Evolutionary conservation across 2,113 vertebrate genomes (phyloP).

Genomic region (Macroglossus sobrinus): DNA sequence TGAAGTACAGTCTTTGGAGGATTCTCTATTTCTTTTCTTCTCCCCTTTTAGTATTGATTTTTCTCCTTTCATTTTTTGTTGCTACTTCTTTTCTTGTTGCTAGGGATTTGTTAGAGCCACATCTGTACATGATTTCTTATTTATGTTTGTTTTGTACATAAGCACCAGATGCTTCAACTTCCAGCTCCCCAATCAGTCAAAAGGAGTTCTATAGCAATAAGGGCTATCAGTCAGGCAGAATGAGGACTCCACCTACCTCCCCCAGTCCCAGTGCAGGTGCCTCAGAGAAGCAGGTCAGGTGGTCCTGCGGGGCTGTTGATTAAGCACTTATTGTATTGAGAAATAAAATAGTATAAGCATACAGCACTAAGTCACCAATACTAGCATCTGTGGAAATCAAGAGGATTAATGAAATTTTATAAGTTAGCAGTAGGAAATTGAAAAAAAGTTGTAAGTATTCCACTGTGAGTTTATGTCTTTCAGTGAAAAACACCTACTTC

Average conservation of each 20-base stretch:
- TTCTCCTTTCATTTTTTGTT: conserved; percentile 36
- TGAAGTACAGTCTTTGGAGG: conserved; percentile 13
- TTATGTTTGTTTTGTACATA: conserved; percentile 71
- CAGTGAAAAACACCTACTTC: neutral
- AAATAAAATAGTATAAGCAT: neutral
- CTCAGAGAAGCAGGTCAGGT: neutral
- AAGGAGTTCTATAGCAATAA: neutral
- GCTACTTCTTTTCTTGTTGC: conserved; percentile 41
- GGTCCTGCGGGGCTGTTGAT: neutral
- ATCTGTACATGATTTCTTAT: conserved; percentile 65
- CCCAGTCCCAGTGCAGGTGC: neutral
- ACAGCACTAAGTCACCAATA: neutral
- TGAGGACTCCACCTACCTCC: neutral
- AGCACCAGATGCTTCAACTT: conserved; percentile 57
- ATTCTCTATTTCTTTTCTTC: conserved; percentile 30
- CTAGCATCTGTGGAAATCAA: neutral
- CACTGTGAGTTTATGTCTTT: neutral
- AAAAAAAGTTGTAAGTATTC: neutral
- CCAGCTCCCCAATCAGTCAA: neutral
- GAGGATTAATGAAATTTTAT: neutral
- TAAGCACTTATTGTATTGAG: neutral
- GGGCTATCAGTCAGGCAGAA: neutral
- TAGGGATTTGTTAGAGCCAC: conserved; percentile 46
- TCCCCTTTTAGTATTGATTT: conserved; percentile 48
- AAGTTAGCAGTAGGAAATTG: neutral